These are phyloP conservation scores for Drosophila bipectinata DNA, from an alignment of 1,140 invertebrate species.

Conservation along the genomic window DNA sequence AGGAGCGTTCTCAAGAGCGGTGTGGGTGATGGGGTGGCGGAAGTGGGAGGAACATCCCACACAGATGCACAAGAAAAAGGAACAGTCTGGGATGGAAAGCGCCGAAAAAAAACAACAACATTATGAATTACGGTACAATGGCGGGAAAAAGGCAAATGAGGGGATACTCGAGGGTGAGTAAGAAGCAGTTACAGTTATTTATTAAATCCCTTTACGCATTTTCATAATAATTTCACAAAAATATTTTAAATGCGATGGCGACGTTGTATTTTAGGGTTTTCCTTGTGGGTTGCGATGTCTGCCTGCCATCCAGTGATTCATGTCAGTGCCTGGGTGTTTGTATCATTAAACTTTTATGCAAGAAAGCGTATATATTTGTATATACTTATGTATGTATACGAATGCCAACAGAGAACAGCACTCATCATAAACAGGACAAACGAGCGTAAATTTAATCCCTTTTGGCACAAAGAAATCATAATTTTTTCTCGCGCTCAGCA, in stretches of 20 bases:
- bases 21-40: not conserved
- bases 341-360: conserved; percentile 74
- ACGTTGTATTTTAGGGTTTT: conserved; percentile 6
- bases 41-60: conserved; percentile 36
- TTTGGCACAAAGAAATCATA: conserved; percentile 77
- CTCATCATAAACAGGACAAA: conserved; percentile 77
- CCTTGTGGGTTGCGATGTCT: conserved; percentile 17
- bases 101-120: conserved; percentile 52
- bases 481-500: conserved; percentile 53
- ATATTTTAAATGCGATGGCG: conserved; percentile 75
- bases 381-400: conserved; percentile 9
- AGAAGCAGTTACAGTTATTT: conserved; percentile 83
- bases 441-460: conserved; percentile 78
- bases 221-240: conserved; percentile 83
- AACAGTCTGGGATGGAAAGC: conserved; percentile 53
- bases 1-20: conserved; percentile 17
- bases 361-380: conserved; percentile 20
- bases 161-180: conserved; percentile 31
- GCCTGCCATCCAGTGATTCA: conserved; percentile 71
- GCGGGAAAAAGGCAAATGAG: conserved; percentile 58
- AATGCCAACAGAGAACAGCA: conserved; percentile 35
- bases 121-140: conserved; percentile 72
- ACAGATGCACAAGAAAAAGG: conserved; percentile 70
- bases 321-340: conserved; percentile 54
- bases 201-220: conserved; percentile 84